Base-by-base conservation (phyloP, 2,888 invertebrate genomes). In the Pelosia muscerda region DNA sequence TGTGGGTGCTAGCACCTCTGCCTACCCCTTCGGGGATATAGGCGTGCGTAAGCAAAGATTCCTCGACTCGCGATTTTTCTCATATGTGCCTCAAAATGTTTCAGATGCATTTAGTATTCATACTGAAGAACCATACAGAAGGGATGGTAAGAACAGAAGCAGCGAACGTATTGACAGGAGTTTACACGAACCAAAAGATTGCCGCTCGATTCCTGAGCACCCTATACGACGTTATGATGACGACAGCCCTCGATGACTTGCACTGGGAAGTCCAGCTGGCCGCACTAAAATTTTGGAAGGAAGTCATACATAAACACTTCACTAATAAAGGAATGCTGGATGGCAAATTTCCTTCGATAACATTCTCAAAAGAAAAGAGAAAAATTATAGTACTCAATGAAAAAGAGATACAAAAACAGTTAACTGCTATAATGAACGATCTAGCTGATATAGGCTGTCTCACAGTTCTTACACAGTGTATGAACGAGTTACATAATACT, bases 231-330 rank as follows among this genome's bases (percentile, higher is more conserved):
- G 92, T 96, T 0, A 96, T 97, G 95, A 91, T 95, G 6, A 89
- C 93, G 58, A 96, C 96, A 0, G 96, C 96, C 0, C 92, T 96
- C 0, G 91, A 95, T 19, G 97, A 97, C 88, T 89, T 97, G 19
- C 96, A 97, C 81, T 97, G 97, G 97, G 97, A 97, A 88, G 97
- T 97, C 0, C 97, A 97, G 87, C 88, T 96, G 2, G 96, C 95
- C 64, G 96, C 97, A 0, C 81, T 97, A 1, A 86, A 92, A 62
- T 97, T 96, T 79, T 97, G 97, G 97, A 92, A 95, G 60, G 89
- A 95, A 60, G 96, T 96, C 22, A 96, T 97, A 55, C 90, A 93
- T 28, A 95, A 94, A 4, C 95, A 96, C n/a, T 71, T 88, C 1
- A 73, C 77, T 3, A 67, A 87, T 54, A 78, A 83, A 86, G 97